Evolutionary conservation across 2,797 vertebrate species (phyloP).

Genomic region (Danio choprae): DNA sequence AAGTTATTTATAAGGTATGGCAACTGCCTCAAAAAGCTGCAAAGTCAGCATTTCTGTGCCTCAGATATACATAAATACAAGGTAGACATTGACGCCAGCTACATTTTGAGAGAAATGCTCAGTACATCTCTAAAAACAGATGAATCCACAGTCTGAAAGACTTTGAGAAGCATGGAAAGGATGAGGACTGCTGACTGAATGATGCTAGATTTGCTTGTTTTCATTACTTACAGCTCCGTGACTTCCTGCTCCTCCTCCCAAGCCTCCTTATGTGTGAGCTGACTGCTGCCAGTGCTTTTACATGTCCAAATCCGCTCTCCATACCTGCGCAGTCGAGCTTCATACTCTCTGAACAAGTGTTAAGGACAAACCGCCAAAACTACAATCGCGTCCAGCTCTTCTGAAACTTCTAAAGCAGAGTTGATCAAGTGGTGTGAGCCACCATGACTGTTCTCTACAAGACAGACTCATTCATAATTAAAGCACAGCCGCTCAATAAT

Average conservation of each 20-base stretch:
- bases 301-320: constrained; percentile 95
- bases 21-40: neutral
- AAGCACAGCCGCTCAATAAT: constrained; percentile 59
- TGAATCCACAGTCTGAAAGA: neutral
- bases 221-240: constrained; percentile 92
- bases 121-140: neutral
- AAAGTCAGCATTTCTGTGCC: neutral
- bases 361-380: constrained; percentile 72
- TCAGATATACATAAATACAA: neutral
- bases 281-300: constrained; percentile 97
- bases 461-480: constrained; percentile 52
- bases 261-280: constrained; percentile 97
- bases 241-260: constrained; percentile 99
- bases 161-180: neutral
- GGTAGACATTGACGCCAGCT: neutral
- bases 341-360: constrained; percentile 89
- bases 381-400: neutral
- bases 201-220: neutral
- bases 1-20: neutral
- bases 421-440: neutral
- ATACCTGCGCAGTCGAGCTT: constrained; percentile 89
- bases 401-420: neutral
- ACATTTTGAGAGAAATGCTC: neutral
- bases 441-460: neutral
- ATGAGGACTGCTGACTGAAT: neutral